Base-by-base conservation (phyloP, 1,140 invertebrate species). In the Aradophagus sp. region DNA sequence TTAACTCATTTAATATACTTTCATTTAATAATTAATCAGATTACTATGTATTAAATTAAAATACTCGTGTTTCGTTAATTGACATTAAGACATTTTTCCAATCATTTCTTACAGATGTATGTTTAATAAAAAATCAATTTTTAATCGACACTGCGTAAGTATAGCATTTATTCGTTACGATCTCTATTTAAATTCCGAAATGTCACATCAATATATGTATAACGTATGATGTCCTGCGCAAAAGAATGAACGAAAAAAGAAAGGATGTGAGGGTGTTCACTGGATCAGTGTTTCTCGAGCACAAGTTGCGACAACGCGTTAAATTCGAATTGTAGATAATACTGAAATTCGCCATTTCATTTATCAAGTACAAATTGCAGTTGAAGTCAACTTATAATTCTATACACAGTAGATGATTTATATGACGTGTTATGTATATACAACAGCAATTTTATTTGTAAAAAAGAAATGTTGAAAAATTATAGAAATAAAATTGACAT, bases 261-360 rank as follows among this genome's bases (percentile, higher is more conserved):
- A 41, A 50, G 39, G 34, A 31, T 58, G 61, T 29, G 35, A 56
- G 41, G 66, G 38, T 63, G 58, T 53, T 63, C 16, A 70, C 67
- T 76, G 75, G 74, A 70, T 52, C 78, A 79, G 79, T 80, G 80
- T 82, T 81, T 81, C 77, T 82, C 79, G 74, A 78, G 65, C 55
- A 63, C 55, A 61, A 52, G 14, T 55, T 68, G 55, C 29, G 53
- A 53, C 55, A 69, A 47, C 23, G 39, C 12, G 52, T 8, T 47
- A 50, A 56, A 72, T 47, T 63, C 36, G 42, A 61, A 61, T 39
- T 50, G 56, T 61, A 61, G 44, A 61, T 59, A 47, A 59, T 39
- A 44, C 14, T 27, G 29, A 55, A 55, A 47, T 44, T 44, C 14
- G 19, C 4, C n/a, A 20, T 62, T 69, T 56, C 38, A 32, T 62